These are phyloP conservation scores for Muscicapa comitata DNA, from an alignment of 2,797 vertebrate genomes.

Conservation along the genomic window DNA sequence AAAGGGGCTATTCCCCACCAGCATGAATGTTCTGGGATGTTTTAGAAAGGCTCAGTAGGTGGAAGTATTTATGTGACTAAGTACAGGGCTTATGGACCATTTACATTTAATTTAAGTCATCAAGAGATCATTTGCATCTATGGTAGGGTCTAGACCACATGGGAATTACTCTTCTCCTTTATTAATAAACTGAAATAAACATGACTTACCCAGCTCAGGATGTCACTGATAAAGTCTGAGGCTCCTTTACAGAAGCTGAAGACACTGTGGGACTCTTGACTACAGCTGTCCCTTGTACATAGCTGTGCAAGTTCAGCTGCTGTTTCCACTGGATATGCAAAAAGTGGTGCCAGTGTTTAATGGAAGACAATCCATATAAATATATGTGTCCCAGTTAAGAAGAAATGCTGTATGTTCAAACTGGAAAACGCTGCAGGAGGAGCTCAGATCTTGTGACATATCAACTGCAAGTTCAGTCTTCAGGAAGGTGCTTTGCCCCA, in stretches of 20 bases:
- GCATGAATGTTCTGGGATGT: background rate
- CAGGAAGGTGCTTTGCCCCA: background rate
- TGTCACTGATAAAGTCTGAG: background rate
- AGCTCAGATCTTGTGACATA: background rate
- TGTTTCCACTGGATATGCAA: background rate
- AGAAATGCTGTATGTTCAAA: background rate
- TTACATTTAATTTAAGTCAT: background rate
- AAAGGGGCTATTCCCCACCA: background rate
- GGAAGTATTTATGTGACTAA: background rate
- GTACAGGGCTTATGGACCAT: background rate
- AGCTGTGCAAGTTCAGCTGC: background rate
- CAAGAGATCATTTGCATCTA: background rate
- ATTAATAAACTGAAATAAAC: background rate
- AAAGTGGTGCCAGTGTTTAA: background rate
- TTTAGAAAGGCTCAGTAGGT: background rate
- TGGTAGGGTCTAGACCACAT: background rate
- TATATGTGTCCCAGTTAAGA: background rate
- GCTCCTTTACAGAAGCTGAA: background rate
- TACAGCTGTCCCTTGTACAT: fast-evolving
- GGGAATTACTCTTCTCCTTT: background rate
- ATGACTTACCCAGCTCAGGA: background rate
- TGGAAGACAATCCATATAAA: background rate
- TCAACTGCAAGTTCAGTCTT: background rate
- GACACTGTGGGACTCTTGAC: background rate
- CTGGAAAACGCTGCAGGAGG: background rate